Evolutionary conservation across 2,797 vertebrate genomes (phyloP), one percentile per base, ranked within the genome.

Genomic region (Adrianichthys oophorus): DNA sequence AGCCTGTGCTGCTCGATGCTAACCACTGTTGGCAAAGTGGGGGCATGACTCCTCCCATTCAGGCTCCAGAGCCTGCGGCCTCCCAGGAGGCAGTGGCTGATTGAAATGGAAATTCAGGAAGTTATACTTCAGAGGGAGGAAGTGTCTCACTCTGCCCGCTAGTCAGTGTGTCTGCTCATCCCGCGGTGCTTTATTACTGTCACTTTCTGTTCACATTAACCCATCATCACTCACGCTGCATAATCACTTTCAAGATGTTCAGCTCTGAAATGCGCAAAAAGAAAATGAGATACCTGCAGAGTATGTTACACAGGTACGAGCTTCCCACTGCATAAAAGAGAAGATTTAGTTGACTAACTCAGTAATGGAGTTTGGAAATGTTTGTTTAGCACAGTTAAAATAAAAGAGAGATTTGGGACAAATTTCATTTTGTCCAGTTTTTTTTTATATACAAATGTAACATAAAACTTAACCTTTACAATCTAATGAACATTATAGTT

Each of bases 91-190:
- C 62, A 42, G 47, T 26, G 13, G 44, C 49, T 80, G 83, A 91
- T 88, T 90, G 85, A 92, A 89, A 90, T 91, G 87, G 84, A 91
- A 91, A 90, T 90, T 81, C 52, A 74, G 82, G 82, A 85, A 76
- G 83, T 75, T 72, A 78, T 54, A 56, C 72, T 81, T 87, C 65
- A 73, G 69, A 79, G 72, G 72, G 53, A 82, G 83, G 74, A 79
- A 72, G 69, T 55, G 62, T 79, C 58, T 82, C 15, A n/a, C 53
- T 73, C 68, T 72, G 56, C 54, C 55, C 75, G 72, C 59, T 78
- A 72, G 74, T 79, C 72, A 61, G 67, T 64, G 69, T 76, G 62
- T 71, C 72, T 82, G 74, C 55, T 82, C 47, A 44, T 62, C 63
- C 65, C 55, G 65, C 17, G 8, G 68, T 63, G 72, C 66, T 76